Evolutionary conservation across 2,888 invertebrate genomes (phyloP), one percentile per base, ranked within the genome.

Genomic region (Laspeyria flexula): DNA sequence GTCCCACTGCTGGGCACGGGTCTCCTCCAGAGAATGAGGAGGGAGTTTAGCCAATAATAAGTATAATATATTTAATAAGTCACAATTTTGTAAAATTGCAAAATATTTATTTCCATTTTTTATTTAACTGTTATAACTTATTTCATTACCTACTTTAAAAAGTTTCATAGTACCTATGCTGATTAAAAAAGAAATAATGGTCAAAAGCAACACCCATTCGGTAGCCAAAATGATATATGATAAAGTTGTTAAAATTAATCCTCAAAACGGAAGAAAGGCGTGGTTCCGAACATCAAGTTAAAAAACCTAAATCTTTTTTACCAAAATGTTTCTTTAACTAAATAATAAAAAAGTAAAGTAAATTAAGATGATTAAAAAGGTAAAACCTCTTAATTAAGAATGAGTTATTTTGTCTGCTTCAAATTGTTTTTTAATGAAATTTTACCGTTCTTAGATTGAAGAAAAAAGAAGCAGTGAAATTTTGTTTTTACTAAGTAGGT

Each of bases 171-270:
- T n/a, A n/a, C n/a, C n/a, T n/a, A n/a, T n/a, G n/a, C 51, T 21
- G 35, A 39, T 43, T 42, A 55, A 70, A 77, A 77, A 72, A 73
- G 79, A 81, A 86, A 85, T 86, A 86, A 86, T 79, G 78, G 77
- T 71, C 73, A 84, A 79, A 57, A 77, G 47, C 56, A 74, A 76
- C 85, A 75, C 83, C 81, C 84, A 78, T 75, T 73, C 88, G 60
- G 89, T 86, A 89, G 88, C 75, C 53, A 29, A 52, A 63, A 82
- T 85, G 81, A 86, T 73, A 72, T 78, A 85, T 83, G 68, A 77
- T 72, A 71, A 72, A 77, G 73, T 76, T 76, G 81, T 82, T 77
- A 75, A 63, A 83, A 83, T 85, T 81, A 77, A 83, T 85, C 57
- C 57, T 38, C 25, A 45, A 54, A 75, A 64, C 75, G 83, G 80